Evolutionary conservation across 2,888 invertebrate genomes (phyloP).

Genomic region (Acanthopleura granulata): DNA sequence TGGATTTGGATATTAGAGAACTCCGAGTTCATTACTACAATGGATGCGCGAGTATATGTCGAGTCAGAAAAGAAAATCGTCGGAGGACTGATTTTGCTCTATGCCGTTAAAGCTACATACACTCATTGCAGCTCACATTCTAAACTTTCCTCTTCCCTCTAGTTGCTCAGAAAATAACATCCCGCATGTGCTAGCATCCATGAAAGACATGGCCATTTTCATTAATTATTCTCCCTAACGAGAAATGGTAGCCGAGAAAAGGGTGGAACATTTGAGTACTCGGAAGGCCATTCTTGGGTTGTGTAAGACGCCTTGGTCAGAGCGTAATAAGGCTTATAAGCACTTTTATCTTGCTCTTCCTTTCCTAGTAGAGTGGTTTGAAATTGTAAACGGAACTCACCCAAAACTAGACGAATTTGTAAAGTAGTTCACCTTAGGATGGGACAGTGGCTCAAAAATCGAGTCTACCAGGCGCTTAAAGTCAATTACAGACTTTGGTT

Average conservation of each 20-base stretch:
- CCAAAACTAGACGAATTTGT: conserved; percentile 8
- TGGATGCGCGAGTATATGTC: no score
- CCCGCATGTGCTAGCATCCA: conserved; percentile 10
- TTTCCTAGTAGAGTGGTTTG: conserved; percentile 23
- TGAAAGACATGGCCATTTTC: conserved; percentile 17
- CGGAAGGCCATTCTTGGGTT: conserved; percentile 19
- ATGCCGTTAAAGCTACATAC: no score
- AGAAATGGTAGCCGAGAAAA: neutral
- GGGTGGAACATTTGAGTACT: neutral
- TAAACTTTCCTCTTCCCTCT: conserved; percentile 20
- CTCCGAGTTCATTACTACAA: no score
- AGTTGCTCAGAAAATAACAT: conserved; percentile 19
- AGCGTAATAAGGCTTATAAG: conserved; percentile 19
- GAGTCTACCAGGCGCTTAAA: neutral
- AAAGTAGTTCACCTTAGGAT: conserved; percentile 11
- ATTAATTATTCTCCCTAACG: conserved; percentile 22
- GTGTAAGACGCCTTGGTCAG: conserved; percentile 25
- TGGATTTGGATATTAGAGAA: no score
- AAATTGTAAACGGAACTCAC: conserved; percentile 21
- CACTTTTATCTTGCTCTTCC: conserved; percentile 20
- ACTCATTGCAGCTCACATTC: conserved; percentile 21
- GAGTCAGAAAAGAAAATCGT: no score
- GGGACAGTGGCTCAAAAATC: conserved; percentile 11
- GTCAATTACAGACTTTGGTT: conserved; percentile 19
- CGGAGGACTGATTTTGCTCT: no score